Percentiles rank a stretch among this genome's conserved stretches.
phyloP scores from a whole-genome alignment of 2,888 invertebrate species.

The Schizaphis graminum region DNA sequence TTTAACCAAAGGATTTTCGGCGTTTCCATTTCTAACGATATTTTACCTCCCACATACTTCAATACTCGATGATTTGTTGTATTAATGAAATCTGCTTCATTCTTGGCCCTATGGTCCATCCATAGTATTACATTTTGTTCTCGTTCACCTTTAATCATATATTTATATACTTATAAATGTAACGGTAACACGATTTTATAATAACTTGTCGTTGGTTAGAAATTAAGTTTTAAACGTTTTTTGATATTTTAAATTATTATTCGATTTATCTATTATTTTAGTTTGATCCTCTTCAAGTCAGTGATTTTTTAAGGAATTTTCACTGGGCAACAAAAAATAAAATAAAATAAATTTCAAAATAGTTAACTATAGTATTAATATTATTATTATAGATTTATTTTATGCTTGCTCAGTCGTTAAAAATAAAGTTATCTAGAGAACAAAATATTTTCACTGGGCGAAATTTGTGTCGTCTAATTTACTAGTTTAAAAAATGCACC shows the following conservation, averaged over 20 bases:
- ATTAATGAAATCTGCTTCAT: slow-evolving; percentile 87
- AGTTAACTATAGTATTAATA: too few species aligned
- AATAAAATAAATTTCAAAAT: too few species aligned
- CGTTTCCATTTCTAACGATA: slow-evolving; percentile 97
- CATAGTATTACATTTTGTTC: slow-evolving; percentile 89
- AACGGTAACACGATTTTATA: not conserved
- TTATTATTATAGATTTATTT: too few species aligned
- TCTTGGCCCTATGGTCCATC: slow-evolving; percentile 91
- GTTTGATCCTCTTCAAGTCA: not conserved
- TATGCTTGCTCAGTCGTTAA: too few species aligned
- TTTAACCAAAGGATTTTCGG: slow-evolving; percentile 96
- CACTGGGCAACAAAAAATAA: too few species aligned
- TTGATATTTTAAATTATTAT: not conserved
- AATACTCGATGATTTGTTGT: slow-evolving; percentile 81
- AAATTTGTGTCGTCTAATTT: too few species aligned
- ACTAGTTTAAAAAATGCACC: too few species aligned
- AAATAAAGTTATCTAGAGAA: too few species aligned
- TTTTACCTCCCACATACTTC: slow-evolving; percentile 89
- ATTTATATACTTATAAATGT: not conserved
- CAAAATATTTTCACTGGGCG: too few species aligned
- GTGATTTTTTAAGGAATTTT: too few species aligned
- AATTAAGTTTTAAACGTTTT: not conserved
- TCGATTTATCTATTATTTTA: not conserved
- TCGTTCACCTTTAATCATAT: slow-evolving; percentile 73
- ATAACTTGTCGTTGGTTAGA: not conserved